Base-by-base conservation (phyloP, 2,888 invertebrate species). In the Acleris holmiana region DNA sequence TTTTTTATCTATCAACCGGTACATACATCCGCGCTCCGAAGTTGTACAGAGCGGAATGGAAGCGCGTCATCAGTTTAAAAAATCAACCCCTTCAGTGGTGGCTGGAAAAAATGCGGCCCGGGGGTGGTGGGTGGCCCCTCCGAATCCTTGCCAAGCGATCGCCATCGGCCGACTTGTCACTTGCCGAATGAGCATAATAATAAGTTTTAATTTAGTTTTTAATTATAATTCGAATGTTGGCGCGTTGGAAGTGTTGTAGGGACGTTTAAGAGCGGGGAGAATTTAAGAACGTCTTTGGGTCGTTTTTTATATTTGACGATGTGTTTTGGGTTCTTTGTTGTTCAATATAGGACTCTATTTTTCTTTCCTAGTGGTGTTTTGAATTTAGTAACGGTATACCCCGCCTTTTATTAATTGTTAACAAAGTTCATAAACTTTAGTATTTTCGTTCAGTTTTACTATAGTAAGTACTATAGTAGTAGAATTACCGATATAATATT, bases 51-150 rank as follows among this genome's bases (percentile, higher is more conserved):
- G 90, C 90, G 88, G 91, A 93, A 93, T 93, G 93, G 90, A 92
- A 91, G 92, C 93, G 92, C 93, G 93, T 93, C 93, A 93, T 93
- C 93, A 92, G 92, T 93, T 93, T 93, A 93, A 93, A 93, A 93
- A 93, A 93, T 93, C 93, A 93, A 93, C 92, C 91, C 93, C 91
- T 90, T 93, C 77, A 83, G 85, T 86, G 91, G 89, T 85, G 89
- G 89, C 82, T 83, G 87, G 85, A 89, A 92, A 91, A 91, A 91
- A 87, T 83, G 80, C 86, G 84, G 85, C 86, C 74, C 68, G 54
- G 74, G 85, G 87, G 83, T 72, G 86, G 86, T 81, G 90, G 89
- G 88, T 79, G 89, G 84, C 77, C 83, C 85, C 85, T 77, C 88
- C 90, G 89, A 91, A 90, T 90, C 90, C 92, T 90, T 89, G 89